Conservation (phyloP, 1,140 invertebrate species). For the Drosophila suzukii region DNA sequence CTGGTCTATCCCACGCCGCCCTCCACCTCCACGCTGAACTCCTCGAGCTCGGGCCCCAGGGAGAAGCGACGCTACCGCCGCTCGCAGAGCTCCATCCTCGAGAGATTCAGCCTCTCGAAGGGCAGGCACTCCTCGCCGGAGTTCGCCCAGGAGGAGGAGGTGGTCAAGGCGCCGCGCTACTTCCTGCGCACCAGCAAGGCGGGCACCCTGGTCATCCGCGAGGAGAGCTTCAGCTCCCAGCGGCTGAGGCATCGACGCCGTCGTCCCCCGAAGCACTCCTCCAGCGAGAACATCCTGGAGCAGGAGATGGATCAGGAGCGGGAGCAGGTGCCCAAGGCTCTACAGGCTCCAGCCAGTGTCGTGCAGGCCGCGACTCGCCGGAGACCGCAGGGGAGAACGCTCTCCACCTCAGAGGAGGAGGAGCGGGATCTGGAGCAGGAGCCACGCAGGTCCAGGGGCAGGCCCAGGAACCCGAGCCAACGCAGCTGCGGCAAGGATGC, state of each 20-base stretch:
- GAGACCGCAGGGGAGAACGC: slow-evolving; percentile 9
- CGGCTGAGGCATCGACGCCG: slow-evolving; percentile 68
- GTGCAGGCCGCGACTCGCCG: slow-evolving; percentile 59
- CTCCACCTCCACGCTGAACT: slow-evolving; percentile 62
- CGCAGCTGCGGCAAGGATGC: slow-evolving; percentile 57
- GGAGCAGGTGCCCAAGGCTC: not conserved
- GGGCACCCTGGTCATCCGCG: slow-evolving; percentile 85
- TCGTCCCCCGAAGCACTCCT: slow-evolving; percentile 54
- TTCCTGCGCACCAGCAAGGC: slow-evolving; percentile 85
- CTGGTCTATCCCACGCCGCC: slow-evolving; percentile 67
- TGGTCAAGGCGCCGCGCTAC: slow-evolving; percentile 73
- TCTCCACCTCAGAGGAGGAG: slow-evolving; percentile 64
- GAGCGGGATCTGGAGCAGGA: not conserved
- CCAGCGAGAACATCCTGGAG: slow-evolving; percentile 62
- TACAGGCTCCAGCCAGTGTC: slow-evolving; percentile 8
- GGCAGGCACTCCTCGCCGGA: slow-evolving; percentile 77
- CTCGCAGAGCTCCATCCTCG: slow-evolving; percentile 76
- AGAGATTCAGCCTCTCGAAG: slow-evolving; percentile 72
- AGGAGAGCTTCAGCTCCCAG: slow-evolving; percentile 84
- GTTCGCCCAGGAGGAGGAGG: slow-evolving; percentile 60
- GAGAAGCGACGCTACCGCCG: slow-evolving; percentile 80
- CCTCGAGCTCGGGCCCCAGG: slow-evolving; percentile 68
- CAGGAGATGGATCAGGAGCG: slow-evolving; percentile 4
- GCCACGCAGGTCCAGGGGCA: slow-evolving; percentile 26
- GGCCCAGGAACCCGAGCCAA: slow-evolving; percentile 30